phyloP scores from a whole-genome alignment of 2,888 invertebrate genomes.

The Eupithecia exiguata region DNA sequence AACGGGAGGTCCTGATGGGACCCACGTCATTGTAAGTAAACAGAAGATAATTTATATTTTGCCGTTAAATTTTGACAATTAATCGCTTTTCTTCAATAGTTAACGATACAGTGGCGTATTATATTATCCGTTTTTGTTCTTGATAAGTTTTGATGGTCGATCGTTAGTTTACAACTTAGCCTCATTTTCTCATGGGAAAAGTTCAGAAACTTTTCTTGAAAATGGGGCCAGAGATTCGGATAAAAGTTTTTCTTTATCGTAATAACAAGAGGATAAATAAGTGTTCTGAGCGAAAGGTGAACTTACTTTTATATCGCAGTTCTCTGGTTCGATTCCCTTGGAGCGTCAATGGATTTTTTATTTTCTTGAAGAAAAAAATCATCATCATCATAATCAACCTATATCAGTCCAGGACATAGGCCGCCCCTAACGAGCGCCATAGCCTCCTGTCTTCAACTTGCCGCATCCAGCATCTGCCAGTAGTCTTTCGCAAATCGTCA shows the following conservation, averaged over 20 bases:
- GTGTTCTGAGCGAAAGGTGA: neutral
- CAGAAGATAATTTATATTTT: slow-evolving; percentile 45
- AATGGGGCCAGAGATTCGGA: neutral
- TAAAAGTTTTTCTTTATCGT: slow-evolving; percentile 4
- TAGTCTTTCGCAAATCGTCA: no score
- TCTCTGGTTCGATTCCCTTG: neutral
- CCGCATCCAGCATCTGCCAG: no score
- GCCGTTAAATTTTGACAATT: slow-evolving; percentile 36
- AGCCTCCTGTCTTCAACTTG: no score
- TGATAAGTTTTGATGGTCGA: neutral
- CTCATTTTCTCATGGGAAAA: neutral
- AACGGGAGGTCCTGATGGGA: slow-evolving; percentile 35
- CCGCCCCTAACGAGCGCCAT: no score
- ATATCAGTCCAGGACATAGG: no score
- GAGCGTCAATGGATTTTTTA: neutral
- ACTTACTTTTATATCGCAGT: neutral
- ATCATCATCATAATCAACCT: no score
- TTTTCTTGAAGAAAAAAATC: neutral
- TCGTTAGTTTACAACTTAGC: neutral
- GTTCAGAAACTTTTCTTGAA: slow-evolving; percentile 4
- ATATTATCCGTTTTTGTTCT: neutral
- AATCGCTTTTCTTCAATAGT: slow-evolving; percentile 26
- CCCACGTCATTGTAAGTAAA: slow-evolving; percentile 44
- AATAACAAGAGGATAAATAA: slow-evolving; percentile 4
- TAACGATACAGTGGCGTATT: neutral